Evolutionary conservation across 2,888 invertebrate genomes (phyloP).

Genomic region (Hecatera dysodea): DNA sequence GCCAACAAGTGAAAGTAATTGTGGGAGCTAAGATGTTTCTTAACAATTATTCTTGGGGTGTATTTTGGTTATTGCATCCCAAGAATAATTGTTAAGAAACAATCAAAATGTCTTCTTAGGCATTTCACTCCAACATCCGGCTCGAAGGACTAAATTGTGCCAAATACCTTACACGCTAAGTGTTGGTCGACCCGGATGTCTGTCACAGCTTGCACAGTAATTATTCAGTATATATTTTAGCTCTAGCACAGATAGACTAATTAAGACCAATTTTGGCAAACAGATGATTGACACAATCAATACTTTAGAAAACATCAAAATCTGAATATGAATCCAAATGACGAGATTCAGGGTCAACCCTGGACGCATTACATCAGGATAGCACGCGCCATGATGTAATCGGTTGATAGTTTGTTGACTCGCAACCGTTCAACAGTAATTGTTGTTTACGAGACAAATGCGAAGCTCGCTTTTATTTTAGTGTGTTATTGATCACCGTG

Average conservation of each 20-base stretch:
- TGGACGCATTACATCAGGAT: conserved; percentile 70
- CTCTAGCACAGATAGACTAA: too few relatives aligned
- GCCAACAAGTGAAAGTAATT: too few relatives aligned
- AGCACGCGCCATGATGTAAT: conserved; percentile 81
- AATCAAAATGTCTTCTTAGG: too few relatives aligned
- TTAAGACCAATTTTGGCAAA: background rate
- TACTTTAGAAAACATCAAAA: background rate
- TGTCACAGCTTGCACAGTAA: background rate
- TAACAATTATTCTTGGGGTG: too few relatives aligned
- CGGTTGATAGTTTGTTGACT: conserved; percentile 72
- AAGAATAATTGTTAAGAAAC: too few relatives aligned
- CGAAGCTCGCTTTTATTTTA: conserved; percentile 30
- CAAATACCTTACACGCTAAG: background rate
- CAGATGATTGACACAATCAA: background rate
- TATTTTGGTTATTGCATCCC: too few relatives aligned
- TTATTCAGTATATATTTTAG: background rate
- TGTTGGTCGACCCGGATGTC: background rate
- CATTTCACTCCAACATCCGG: background rate
- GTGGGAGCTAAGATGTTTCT: too few relatives aligned
- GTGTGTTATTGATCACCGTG: conserved; percentile 44
- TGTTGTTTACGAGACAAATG: conserved; percentile 66
- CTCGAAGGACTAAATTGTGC: background rate
- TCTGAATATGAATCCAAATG: background rate
- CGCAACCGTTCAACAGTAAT: conserved; percentile 60
- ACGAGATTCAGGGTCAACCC: conserved; percentile 56